Conservation (phyloP, 2,797 vertebrate species). For the Pipistrellus pygmaeus region DNA sequence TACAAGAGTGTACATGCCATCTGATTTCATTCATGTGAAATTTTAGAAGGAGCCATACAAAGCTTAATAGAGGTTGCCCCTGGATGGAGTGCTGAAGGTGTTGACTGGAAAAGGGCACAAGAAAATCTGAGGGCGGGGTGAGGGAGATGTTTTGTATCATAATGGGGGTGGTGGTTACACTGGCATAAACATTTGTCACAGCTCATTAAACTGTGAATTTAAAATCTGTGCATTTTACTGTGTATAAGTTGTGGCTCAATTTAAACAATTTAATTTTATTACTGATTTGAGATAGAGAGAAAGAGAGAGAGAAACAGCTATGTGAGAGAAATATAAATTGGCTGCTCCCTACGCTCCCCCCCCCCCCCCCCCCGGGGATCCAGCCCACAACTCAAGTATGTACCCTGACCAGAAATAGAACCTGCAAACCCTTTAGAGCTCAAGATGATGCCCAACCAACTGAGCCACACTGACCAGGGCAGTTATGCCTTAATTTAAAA, state of each 20-base stretch:
- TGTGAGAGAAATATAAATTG: not conserved
- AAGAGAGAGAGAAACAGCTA: not conserved
- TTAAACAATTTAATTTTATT: not conserved
- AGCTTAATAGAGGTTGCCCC: not conserved
- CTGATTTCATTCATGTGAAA: not conserved
- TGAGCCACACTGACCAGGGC: not conserved
- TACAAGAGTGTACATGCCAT: not conserved
- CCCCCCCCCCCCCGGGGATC: not conserved
- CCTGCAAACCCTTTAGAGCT: not conserved
- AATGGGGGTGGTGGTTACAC: not conserved
- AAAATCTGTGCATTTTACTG: not conserved
- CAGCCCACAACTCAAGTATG: not conserved
- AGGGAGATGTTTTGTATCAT: not conserved
- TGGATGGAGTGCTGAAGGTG: not conserved
- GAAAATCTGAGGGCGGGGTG: not conserved
- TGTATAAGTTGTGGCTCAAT: constrained; percentile 3
- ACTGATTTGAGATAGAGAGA: not conserved
- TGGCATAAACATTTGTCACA: constrained; percentile 5
- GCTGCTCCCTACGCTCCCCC: no score
- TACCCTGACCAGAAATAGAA: not conserved
- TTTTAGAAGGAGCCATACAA: not conserved
- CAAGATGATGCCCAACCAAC: not conserved
- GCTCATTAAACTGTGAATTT: not conserved
- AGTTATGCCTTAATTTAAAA: not conserved
- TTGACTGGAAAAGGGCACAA: not conserved